A percentile compares a stretch with the other conserved stretches of the same genome.
These are phyloP conservation scores for Podilymbus podiceps DNA, from an alignment of 2,113 vertebrate genomes.

Conservation along the genomic window DNA sequence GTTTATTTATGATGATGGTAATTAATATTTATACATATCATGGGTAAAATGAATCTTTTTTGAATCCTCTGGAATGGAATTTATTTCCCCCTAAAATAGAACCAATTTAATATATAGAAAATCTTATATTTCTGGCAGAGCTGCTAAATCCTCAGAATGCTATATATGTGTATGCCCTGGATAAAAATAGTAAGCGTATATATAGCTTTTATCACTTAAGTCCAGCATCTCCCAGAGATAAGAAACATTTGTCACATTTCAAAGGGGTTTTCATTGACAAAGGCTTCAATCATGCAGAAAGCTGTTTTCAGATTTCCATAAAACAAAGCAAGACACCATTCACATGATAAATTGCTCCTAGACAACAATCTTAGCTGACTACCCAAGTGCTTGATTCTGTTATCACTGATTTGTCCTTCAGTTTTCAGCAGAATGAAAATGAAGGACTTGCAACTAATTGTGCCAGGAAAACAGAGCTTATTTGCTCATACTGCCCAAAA, in stretches of 20 bases:
- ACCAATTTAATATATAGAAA: neutral
- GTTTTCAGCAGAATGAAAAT: constrained; percentile 72
- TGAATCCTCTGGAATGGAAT: neutral
- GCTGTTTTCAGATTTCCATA: constrained; percentile 87
- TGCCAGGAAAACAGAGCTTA: constrained; percentile 74
- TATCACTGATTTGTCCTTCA: constrained; percentile 82
- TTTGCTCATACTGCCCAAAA: constrained; percentile 56
- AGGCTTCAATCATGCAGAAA: constrained; percentile 87
- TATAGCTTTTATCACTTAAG: constrained; percentile 48
- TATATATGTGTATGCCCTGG: neutral
- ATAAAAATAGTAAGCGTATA: constrained; percentile 47
- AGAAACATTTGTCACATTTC: constrained; percentile 80
- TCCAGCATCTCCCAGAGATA: constrained; percentile 69
- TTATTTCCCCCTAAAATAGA: neutral
- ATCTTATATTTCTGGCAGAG: neutral
- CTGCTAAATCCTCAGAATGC: neutral
- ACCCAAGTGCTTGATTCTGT: constrained; percentile 75
- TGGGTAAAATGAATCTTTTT: neutral
- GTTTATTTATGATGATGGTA: neutral
- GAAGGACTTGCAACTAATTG: constrained; percentile 78
- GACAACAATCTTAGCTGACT: constrained; percentile 81
- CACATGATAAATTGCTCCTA: constrained; percentile 88
- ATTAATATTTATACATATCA: neutral
- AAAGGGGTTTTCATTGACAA: constrained; percentile 80
- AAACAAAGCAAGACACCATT: constrained; percentile 83